Evolutionary conservation across 2,797 vertebrate genomes (phyloP), one percentile per base, ranked within the genome.

Genomic region (Toxotes lorentzi): DNA sequence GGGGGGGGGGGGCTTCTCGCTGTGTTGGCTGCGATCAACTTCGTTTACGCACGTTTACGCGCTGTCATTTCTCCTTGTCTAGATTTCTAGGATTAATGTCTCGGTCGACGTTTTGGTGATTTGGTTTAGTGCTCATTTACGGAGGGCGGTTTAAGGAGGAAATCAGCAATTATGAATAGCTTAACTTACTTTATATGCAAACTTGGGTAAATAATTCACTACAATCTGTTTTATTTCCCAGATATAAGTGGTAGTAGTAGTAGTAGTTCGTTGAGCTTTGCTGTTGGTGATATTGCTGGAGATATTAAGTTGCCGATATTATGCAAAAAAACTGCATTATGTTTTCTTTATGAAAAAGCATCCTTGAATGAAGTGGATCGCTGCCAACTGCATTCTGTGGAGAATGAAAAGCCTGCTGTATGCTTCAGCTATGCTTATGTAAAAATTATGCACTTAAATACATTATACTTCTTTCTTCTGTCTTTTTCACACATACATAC

Each of bases 1-100:
- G 70, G 62, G 34, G 75, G 86, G 65, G 27, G 70, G 62, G 34
- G 75, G 86, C 56, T 83, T 19, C 70, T 83, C 69, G 5, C 43
- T 73, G 34, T 59, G 32, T 50, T 71, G 71, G 60, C 75, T 76
- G 73, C 63, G 40, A 83, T 82, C 78, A 90, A 90, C 89, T 89
- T 89, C 59, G 27, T 84, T 81, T 84, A 83, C 79, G 75, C 83
- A 66, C 86, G 62, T 85, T 86, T 84, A 88, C 83, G 80, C 86
- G 74, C 75, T 65, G 30, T 73, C 62, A 73, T 78, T 54, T 72
- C 72, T 56, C 27, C 34, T 14, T 24, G 45, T 54, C 7, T 7
- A 16, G 11, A 57, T 48, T 24, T 66, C 48, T 54, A 12, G 47
- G 13, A 27, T 64, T 13, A 17, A 30, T 27, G 7, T 57, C 70